phyloP scores from a whole-genome alignment of 2,888 invertebrate genomes.

The Kuschelorhynchus macadamiae region DNA sequence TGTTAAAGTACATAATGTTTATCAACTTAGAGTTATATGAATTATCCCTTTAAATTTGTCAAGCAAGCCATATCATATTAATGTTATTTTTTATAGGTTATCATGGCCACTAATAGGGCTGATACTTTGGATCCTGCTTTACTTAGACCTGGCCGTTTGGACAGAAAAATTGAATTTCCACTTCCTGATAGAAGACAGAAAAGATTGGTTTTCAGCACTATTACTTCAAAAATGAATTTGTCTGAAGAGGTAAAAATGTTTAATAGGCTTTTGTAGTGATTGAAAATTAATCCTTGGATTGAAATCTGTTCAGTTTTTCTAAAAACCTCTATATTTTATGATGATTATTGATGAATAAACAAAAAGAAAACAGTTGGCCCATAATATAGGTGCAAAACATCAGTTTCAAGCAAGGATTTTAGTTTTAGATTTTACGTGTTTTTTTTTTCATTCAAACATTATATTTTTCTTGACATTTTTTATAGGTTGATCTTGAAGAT shows the following conservation, averaged over 20 bases:
- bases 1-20: conserved; percentile 81
- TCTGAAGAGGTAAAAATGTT: conserved; percentile 86
- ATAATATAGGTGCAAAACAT: no score
- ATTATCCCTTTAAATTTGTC: no score
- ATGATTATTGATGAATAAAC: no score
- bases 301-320: no score
- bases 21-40: no score
- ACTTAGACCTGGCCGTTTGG: conserved; percentile 94
- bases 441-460: no score
- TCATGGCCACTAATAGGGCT: conserved; percentile 97
- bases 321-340: no score
- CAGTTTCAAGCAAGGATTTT: no score
- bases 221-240: conserved; percentile 96
- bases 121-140: conserved; percentile 99
- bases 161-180: conserved; percentile 99
- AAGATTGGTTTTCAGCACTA: conserved; percentile 97
- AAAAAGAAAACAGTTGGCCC: no score
- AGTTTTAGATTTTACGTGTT: not conserved
- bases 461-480: not conserved
- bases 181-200: conserved; percentile 94
- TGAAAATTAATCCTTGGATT: no score
- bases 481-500: conserved; percentile 93
- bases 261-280: no score
- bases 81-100: conserved; percentile 69
- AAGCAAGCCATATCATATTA: not conserved